Evolutionary conservation across 2,888 invertebrate genomes (phyloP), one percentile per base, ranked within the genome.

Genomic region (Drosophila monieri): DNA sequence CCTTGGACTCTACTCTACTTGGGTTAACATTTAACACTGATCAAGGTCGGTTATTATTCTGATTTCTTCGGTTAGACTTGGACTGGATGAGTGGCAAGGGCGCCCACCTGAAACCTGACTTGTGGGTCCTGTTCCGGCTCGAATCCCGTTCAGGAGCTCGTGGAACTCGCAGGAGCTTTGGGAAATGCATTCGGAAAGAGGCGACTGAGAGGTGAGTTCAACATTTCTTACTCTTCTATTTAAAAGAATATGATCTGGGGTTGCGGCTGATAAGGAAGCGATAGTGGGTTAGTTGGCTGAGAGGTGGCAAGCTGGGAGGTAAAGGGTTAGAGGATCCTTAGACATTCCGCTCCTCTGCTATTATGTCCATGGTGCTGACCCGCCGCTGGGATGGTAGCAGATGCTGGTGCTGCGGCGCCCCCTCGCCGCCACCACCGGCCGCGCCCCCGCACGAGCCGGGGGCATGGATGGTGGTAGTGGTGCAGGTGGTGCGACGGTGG

Each of bases 311-410:
- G 14, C 32, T 32, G 14, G 35, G 14, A 6, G 1, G 32, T n/a
- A n/a, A 27, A 27, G 27, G 27, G 9, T 27, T 9, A 9, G 8
- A 6, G 27, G 27, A 2, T 27, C 27, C n/a, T 62, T 80, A 84
- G 46, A 86, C 76, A 43, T 76, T 77, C 5, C 76, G 70, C 54
- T 88, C 88, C 67, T 88, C 89, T 48, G 71, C 69, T n/a, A 88
- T 88, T 18, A 80, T 76, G 53, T 89, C 88, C 88, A 88, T 87
- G 18, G 76, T 83, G 74, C 87, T 88, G 35, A 87, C 64, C 32
- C 87, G 84, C 21, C 85, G 77, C 64, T 76, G 84, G 39, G 83
- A 78, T 41, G 59, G 51, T 23, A 41, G 39, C 15, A 41, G 39
- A 21, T 70, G 58, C 21, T 75, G 65, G 35, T 70, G 78, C 35